These are phyloP conservation scores for Cryptoprocta ferox DNA, from an alignment of 2,797 vertebrate genomes.

Conservation along the genomic window DNA sequence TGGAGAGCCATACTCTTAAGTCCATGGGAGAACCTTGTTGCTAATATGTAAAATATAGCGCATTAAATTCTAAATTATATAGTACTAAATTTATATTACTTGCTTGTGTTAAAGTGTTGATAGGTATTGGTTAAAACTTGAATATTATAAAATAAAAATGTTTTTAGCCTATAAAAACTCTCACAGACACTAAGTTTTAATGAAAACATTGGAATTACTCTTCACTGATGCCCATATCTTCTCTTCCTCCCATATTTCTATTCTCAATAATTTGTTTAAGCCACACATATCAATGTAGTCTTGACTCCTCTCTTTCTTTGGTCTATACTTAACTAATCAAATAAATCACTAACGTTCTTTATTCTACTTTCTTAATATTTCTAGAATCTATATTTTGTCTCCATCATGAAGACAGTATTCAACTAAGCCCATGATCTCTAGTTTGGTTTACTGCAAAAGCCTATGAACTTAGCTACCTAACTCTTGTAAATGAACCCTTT, in stretches of 20 bases:
- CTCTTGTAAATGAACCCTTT: background rate
- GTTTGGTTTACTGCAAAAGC: background rate
- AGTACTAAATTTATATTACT: background rate
- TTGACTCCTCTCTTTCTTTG: background rate
- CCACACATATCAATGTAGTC: background rate
- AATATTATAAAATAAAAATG: background rate
- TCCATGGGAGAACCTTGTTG: background rate
- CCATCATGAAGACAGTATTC: background rate
- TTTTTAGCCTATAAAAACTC: background rate
- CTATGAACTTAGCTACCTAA: background rate
- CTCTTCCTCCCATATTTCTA: background rate
- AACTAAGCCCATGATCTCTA: background rate
- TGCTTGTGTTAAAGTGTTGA: background rate
- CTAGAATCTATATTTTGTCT: background rate
- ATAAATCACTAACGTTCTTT: background rate
- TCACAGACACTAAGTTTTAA: background rate
- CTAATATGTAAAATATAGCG: background rate
- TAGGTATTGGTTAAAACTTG: background rate
- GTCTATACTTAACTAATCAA: background rate
- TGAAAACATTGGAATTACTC: background rate
- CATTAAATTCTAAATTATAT: background rate
- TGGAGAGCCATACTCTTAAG: background rate
- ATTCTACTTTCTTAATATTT: background rate
- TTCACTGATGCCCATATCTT: background rate
- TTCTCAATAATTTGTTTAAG: background rate